phyloP scores from a whole-genome alignment of 2,797 vertebrate genomes.

The Rhinichthys osculus region DNA sequence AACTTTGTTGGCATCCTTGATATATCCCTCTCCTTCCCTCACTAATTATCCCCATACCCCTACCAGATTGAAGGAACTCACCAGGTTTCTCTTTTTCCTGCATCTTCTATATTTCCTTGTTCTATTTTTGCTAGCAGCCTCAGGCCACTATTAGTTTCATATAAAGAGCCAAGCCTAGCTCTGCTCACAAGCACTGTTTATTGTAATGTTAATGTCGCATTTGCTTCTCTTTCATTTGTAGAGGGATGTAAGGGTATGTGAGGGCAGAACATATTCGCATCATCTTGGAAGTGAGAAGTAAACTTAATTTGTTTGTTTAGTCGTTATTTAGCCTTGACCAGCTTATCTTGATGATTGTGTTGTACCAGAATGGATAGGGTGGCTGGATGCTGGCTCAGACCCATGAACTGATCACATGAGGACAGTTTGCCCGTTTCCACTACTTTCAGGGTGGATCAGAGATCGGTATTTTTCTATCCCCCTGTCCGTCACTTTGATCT shows the following conservation, averaged over 20 bases:
- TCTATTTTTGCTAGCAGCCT: slow-evolving; percentile 55
- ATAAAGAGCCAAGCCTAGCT: slow-evolving; percentile 52
- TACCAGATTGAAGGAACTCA: slow-evolving; percentile 32
- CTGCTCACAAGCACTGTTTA: slow-evolving; percentile 47
- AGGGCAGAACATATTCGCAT: neutral
- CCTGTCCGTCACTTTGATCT: neutral
- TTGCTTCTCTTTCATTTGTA: slow-evolving; percentile 6
- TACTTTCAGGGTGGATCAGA: neutral
- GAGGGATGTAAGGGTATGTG: slow-evolving; percentile 11
- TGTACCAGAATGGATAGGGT: neutral
- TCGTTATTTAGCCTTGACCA: neutral
- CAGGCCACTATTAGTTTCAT: slow-evolving; percentile 56
- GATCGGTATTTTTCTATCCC: neutral
- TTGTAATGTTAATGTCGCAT: slow-evolving; percentile 32
- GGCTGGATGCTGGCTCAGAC: neutral
- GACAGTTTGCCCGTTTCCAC: neutral
- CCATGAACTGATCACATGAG: neutral
- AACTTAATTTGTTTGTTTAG: slow-evolving; percentile 1
- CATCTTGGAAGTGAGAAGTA: neutral
- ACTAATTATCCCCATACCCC: neutral
- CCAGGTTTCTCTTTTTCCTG: slow-evolving; percentile 33
- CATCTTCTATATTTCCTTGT: slow-evolving; percentile 44
- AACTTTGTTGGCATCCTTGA: slow-evolving; percentile 5
- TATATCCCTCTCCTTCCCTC: neutral
- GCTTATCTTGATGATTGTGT: neutral